Evolutionary conservation across 2,113 vertebrate genomes (phyloP).

Genomic region (Halcyon senegalensis): DNA sequence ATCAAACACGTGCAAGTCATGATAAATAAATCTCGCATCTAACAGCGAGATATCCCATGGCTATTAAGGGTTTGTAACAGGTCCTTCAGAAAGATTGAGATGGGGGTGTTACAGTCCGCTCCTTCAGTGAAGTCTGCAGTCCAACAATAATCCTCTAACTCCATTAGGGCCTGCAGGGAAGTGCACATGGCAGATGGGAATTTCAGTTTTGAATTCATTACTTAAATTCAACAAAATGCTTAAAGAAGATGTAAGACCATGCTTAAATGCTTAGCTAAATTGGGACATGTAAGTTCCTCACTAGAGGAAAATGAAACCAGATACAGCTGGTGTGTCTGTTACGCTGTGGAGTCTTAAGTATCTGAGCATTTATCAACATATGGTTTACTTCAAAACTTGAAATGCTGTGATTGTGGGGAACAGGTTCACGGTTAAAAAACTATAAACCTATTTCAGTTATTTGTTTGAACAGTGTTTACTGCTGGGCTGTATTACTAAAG

Average conservation of each 20-base stretch:
- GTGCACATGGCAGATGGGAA: rapidly evolving
- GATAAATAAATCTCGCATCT: neutral
- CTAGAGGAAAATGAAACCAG: neutral
- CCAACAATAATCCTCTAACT: neutral
- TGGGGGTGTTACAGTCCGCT: rapidly evolving
- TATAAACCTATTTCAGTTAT: neutral
- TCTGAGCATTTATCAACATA: constrained; percentile 18
- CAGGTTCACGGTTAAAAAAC: neutral
- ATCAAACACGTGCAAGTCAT: neutral
- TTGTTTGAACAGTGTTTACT: neutral
- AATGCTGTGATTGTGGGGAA: neutral
- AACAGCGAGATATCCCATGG: neutral
- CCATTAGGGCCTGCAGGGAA: neutral
- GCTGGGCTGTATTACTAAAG: neutral
- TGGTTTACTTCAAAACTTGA: neutral
- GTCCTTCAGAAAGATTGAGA: neutral
- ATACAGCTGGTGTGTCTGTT: neutral
- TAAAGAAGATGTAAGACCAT: neutral
- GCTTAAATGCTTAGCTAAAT: neutral
- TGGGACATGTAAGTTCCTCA: neutral
- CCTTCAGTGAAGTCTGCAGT: neutral
- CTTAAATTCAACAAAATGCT: neutral
- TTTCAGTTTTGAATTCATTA: neutral
- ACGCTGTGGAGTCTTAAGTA: neutral
- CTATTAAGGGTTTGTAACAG: neutral